Evolutionary conservation across 2,797 vertebrate genomes (phyloP).

Genomic region (Tokudaia tokunoshimensis): DNA sequence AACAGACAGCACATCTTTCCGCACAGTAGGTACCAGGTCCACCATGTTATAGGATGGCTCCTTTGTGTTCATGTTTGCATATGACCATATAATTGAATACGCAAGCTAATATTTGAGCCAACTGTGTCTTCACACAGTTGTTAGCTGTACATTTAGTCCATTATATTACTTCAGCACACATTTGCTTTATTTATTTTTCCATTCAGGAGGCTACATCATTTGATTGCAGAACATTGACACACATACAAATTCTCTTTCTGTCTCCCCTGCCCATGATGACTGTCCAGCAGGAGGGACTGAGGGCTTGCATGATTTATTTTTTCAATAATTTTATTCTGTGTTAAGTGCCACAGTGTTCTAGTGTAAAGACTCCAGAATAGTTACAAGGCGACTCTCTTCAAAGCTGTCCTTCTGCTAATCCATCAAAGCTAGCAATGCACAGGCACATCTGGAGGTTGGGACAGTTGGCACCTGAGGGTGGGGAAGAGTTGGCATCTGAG

Average conservation of each 20-base stretch:
- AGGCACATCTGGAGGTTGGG: conserved; percentile 66
- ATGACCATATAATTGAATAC: conserved; percentile 55
- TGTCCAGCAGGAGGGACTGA: conserved; percentile 6
- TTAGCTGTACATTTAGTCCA: conserved; percentile 65
- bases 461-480: neutral
- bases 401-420: conserved; percentile 69
- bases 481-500: neutral
- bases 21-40: conserved; percentile 18
- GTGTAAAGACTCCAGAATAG: conserved; percentile 44
- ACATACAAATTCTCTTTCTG: conserved; percentile 1
- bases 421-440: conserved; percentile 38
- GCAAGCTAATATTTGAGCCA: conserved; percentile 55
- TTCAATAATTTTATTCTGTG: conserved; percentile 65
- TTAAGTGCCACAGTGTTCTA: conserved; percentile 53
- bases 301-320: conserved; percentile 62
- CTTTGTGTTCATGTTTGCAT: conserved; percentile 60
- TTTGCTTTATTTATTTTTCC: conserved; percentile 67
- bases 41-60: conserved; percentile 42
- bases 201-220: conserved; percentile 67
- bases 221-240: conserved; percentile 67
- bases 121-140: conserved; percentile 64
- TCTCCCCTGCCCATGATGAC: neutral
- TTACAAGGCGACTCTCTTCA: conserved; percentile 65
- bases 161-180: conserved; percentile 66
- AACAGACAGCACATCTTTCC: neutral